These are phyloP conservation scores for Donacobius atricapilla DNA, from an alignment of 2,113 vertebrate species.

Conservation along the genomic window DNA sequence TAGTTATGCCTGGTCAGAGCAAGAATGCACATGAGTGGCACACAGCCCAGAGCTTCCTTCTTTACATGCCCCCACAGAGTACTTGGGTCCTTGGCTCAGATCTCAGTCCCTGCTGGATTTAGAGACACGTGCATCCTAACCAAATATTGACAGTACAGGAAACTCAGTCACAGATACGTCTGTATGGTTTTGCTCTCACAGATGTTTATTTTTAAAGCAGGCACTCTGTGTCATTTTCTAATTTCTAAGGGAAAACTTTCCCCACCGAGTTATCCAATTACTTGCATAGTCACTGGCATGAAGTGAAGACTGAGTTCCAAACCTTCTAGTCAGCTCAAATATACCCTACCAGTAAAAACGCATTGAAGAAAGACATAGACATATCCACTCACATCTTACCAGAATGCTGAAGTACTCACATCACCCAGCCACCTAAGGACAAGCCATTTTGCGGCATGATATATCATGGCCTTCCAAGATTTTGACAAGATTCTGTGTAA, in stretches of 20 bases:
- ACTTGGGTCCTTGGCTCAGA: background rate
- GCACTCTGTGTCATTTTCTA: background rate
- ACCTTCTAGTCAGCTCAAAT: background rate
- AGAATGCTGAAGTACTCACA: background rate
- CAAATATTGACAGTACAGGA: background rate
- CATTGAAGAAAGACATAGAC: background rate
- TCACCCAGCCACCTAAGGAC: background rate
- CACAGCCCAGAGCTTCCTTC: background rate
- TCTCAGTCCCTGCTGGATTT: background rate
- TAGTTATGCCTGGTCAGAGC: background rate
- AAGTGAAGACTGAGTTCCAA: background rate
- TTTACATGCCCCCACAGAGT: background rate
- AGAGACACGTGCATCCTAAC: background rate
- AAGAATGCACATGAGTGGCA: background rate
- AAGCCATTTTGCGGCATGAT: background rate
- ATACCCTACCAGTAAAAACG: background rate
- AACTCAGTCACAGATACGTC: background rate
- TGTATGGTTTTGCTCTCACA: background rate
- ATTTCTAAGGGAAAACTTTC: background rate
- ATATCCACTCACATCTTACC: background rate
- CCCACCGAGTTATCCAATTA: background rate
- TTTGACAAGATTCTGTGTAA: background rate
- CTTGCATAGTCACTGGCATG: background rate
- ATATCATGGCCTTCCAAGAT: background rate
- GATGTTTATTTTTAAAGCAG: background rate